phyloP scores from a whole-genome alignment of 2,888 invertebrate genomes.

The Aporophyla lueneburgensis region DNA sequence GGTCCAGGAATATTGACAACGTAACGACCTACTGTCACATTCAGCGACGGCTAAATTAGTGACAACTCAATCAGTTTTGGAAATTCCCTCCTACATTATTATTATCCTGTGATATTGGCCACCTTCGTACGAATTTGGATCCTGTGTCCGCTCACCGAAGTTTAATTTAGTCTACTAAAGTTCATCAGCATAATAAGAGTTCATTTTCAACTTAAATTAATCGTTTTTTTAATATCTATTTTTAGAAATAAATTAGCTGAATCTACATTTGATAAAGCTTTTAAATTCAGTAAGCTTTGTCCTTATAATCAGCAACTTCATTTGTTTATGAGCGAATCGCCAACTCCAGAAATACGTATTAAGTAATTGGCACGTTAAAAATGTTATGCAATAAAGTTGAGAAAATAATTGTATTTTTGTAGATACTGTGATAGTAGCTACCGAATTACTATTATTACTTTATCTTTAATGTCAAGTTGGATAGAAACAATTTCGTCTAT shows the following conservation, averaged over 20 bases:
- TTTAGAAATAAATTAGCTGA: not conserved
- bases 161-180: not conserved
- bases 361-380: too few relatives aligned
- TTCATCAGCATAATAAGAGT: not conserved
- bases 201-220: not conserved
- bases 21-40: slow-evolving; percentile 30
- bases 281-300: too few relatives aligned
- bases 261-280: not conserved
- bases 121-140: not conserved
- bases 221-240: not conserved
- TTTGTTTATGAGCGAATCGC: too few relatives aligned
- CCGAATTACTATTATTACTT: too few relatives aligned
- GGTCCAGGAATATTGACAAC: slow-evolving; percentile 26
- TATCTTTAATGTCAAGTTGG: too few relatives aligned
- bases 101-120: not conserved
- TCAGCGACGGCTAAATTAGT: slow-evolving; percentile 19
- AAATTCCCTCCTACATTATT: not conserved
- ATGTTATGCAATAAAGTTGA: too few relatives aligned
- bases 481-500: too few relatives aligned
- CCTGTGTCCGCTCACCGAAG: not conserved
- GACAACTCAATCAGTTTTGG: slow-evolving; percentile 35
- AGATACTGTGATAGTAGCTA: too few relatives aligned
- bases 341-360: too few relatives aligned
- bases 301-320: too few relatives aligned
- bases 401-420: too few relatives aligned